Evolutionary conservation across 2,888 invertebrate species (phyloP).

Genomic region (Macroteleia sp.): DNA sequence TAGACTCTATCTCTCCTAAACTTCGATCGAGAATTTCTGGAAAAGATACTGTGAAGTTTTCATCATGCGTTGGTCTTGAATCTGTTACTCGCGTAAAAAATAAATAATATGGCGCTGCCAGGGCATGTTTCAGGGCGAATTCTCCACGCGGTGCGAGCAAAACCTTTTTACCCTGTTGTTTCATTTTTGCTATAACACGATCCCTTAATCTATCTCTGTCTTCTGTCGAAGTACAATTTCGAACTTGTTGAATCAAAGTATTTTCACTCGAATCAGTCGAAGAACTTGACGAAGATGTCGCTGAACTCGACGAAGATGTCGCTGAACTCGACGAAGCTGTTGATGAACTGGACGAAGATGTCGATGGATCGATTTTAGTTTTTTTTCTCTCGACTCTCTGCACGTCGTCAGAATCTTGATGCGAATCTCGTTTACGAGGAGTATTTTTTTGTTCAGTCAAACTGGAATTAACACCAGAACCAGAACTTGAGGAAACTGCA

Average conservation of each 20-base stretch:
- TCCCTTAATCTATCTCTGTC: conserved; percentile 63
- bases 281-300: conserved; percentile 6
- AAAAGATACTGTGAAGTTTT: conserved; percentile 89
- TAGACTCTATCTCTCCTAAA: conserved; percentile 89
- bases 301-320: too few relatives aligned
- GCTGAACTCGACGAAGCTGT: background rate
- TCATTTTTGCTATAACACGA: conserved; percentile 73
- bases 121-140: conserved; percentile 88
- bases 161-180: conserved; percentile 83
- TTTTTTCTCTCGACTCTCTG: background rate
- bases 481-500: conserved; percentile 24
- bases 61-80: conserved; percentile 87
- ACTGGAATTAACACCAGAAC: too few relatives aligned
- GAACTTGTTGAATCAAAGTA: conserved; percentile 7
- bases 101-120: conserved; percentile 89
- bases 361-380: background rate
- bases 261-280: conserved; percentile 15
- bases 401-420: conserved; percentile 12
- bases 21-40: conserved; percentile 92
- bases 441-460: background rate
- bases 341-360: background rate
- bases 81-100: conserved; percentile 90
- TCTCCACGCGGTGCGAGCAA: conserved; percentile 86
- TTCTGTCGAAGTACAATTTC: conserved; percentile 10
- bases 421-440: conserved; percentile 30